Conservation (phyloP, 1,140 invertebrate species). For the Drosophila murphyi region DNA sequence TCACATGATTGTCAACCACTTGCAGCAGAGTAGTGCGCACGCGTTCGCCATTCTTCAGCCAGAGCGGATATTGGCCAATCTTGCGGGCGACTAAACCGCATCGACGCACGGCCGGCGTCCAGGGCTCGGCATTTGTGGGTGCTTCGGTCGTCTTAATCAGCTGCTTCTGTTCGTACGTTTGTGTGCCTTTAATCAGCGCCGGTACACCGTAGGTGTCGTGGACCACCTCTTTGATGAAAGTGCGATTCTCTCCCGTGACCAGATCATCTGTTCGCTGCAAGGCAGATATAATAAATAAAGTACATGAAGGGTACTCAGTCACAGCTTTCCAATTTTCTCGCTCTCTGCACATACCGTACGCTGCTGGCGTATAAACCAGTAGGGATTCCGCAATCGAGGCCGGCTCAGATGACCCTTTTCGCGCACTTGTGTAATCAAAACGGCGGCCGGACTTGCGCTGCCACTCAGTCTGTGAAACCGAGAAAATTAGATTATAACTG, state of each 20-base stretch:
- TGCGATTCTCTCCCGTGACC: slow-evolving; percentile 91
- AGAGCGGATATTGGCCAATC: slow-evolving; percentile 96
- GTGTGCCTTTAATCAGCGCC: slow-evolving; percentile 82
- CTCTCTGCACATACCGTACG: slow-evolving; percentile 84
- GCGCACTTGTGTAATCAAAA: slow-evolving; percentile 77
- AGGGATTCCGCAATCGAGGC: slow-evolving; percentile 86
- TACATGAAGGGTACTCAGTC: too few relatives aligned
- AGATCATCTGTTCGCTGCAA: slow-evolving; percentile 86
- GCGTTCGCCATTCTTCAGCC: slow-evolving; percentile 94
- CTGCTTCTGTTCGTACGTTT: slow-evolving; percentile 84
- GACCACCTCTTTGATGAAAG: slow-evolving; percentile 92
- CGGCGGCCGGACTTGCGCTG: slow-evolving; percentile 23
- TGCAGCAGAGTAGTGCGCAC: slow-evolving; percentile 93
- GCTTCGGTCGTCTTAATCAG: slow-evolving; percentile 86
- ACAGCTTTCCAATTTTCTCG: not conserved
- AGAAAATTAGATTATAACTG: not conserved
- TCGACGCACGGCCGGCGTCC: slow-evolving; percentile 88
- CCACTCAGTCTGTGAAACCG: slow-evolving; percentile 34
- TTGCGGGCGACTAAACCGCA: slow-evolving; percentile 96
- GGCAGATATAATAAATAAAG: not conserved
- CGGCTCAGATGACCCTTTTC: slow-evolving; percentile 78
- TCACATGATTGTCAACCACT: slow-evolving; percentile 97
- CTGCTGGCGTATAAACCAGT: slow-evolving; percentile 86
- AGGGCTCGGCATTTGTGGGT: slow-evolving; percentile 86
- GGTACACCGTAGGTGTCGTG: slow-evolving; percentile 87